Base-by-base conservation (phyloP, 2,113 vertebrate genomes). In the Gymnocephalus cernua region DNA sequence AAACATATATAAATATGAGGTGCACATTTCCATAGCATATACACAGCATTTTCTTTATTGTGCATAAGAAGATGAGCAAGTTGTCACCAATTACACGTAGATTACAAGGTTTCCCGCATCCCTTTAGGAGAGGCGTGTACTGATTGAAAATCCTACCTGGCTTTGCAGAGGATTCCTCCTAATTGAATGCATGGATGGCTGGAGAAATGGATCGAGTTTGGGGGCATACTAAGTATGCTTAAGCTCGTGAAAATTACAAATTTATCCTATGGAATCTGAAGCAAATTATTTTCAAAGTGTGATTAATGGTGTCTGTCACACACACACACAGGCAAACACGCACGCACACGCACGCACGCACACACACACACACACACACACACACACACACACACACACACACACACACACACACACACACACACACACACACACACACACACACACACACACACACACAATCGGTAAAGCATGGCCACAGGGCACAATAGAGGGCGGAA, bases 271-370 rank as follows among this genome's bases (percentile, higher is more conserved):
- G 70, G 83, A 91, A 91, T 92, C 86, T 80, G 61, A 67, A 84
- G 89, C 80, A 90, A 94, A 95, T 91, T 91, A 91, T 91, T 91
- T 94, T 90, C 54, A 78, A 92, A 93, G 81, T 91, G 89, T 91
- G 87, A 95, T 93, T 84, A 93, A 93, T 92, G 82, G 84, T 89
- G 66, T 92, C 90, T 90, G 87, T 88, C 85, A 87, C 82, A 91
- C 38, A 44, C 54, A 44, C 50, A 32, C 64, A 69, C 14, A 79
- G 65, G 21, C 13, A 80, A 59, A 81, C 47, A 44, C 54, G 44
- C 50, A 32, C 63, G 69, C 18, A 79, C 65, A 21, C 10, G 79
- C 84, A 88, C 80, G 90, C 38, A 35, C 48, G 41, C 50, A 32
- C 63, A 69, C 12, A 79, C 68, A 21, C 13, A 80, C 63, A 85